Percentiles rank a stretch among this genome's conserved stretches.
Conservation (phyloP, 2,888 invertebrate species). For the Drosophila silvestris region DNA sequence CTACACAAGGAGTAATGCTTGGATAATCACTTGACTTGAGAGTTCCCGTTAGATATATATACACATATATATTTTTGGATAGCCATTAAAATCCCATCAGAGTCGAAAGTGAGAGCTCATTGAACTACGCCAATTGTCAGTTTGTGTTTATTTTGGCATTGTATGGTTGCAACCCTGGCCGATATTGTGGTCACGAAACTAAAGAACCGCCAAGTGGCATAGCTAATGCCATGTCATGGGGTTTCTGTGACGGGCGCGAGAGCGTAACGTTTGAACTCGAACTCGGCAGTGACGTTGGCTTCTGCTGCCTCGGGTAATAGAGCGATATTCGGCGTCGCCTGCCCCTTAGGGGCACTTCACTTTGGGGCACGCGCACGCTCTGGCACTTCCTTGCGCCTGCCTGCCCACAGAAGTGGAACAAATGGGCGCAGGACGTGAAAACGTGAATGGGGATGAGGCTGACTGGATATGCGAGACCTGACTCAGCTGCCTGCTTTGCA, state of each 20-base stretch:
- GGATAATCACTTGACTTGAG: not conserved
- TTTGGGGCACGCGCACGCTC: slow-evolving; percentile 75
- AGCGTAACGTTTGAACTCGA: slow-evolving; percentile 70
- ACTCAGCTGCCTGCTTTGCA: slow-evolving; percentile 64
- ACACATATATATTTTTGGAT: not conserved
- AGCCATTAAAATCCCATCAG: slow-evolving; percentile 9
- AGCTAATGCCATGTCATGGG: slow-evolving; percentile 58
- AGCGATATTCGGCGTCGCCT: slow-evolving; percentile 57
- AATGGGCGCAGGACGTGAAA: slow-evolving; percentile 74
- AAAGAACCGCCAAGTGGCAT: slow-evolving; percentile 65
- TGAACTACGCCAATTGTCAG: slow-evolving; percentile 34
- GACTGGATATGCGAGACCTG: slow-evolving; percentile 38
- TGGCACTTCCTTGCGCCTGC: slow-evolving; percentile 79
- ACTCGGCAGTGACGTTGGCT: not conserved
- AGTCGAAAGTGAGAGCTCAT: slow-evolving; percentile 23
- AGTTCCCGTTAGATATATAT: not conserved
- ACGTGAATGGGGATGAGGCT: slow-evolving; percentile 16
- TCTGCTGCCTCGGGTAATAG: slow-evolving; percentile 49
- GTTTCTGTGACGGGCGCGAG: slow-evolving; percentile 64
- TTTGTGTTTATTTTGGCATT: slow-evolving; percentile 20
- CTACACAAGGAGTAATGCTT: not conserved
- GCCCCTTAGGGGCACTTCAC: slow-evolving; percentile 21
- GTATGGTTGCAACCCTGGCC: slow-evolving; percentile 31
- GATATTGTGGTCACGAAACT: slow-evolving; percentile 46
- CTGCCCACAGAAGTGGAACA: slow-evolving; percentile 79